Evolutionary conservation across 2,113 vertebrate species (phyloP), one percentile per base, ranked within the genome.

Genomic region (Myotis davidii): DNA sequence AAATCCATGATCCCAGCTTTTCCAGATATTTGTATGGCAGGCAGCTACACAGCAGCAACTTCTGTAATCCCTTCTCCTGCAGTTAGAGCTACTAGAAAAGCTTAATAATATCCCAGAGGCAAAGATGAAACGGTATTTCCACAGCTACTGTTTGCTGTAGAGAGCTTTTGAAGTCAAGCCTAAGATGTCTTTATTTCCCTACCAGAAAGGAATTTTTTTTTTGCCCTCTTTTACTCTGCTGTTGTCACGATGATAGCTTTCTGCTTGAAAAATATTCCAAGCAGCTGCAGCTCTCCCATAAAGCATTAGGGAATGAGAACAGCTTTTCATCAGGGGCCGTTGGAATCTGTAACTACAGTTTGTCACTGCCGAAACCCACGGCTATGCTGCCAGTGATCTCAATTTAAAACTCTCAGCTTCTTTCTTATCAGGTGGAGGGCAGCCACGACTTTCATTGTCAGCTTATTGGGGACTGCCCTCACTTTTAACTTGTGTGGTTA

Each of bases 81-180:
- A 99, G 98, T 98, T 98, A 98, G 99, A 98, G 98, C 98, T 99
- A 99, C 99, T 98, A 99, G 98, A 99, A 99, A 99, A 98, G 98
- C 99, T 99, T 99, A 99, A 99, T 99, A 99, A 99, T 99, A 99
- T 99, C 99, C 99, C 99, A 99, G 99, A 99, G 99, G 99, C 99
- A 99, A 98, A 99, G 99, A 99, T 99, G 99, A 99, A 99, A 99
- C 98, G 84, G 98, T 99, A 99, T 99, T 99, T 99, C 99, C 98
- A 98, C 98, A 98, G 99, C 98, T 98, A 98, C 99, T 99, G 99
- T 99, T 99, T 99, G 99, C 99, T 99, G 99, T 99, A 98, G 98
- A 99, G 98, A 98, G 98, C 98, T 99, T 99, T 99, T 99, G 99
- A 99, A 99, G 99, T 99, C 97, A 91, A 99, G 98, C 98, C 99